Conservation (phyloP, 2,797 vertebrate species). For the Macropodus opercularis region DNA sequence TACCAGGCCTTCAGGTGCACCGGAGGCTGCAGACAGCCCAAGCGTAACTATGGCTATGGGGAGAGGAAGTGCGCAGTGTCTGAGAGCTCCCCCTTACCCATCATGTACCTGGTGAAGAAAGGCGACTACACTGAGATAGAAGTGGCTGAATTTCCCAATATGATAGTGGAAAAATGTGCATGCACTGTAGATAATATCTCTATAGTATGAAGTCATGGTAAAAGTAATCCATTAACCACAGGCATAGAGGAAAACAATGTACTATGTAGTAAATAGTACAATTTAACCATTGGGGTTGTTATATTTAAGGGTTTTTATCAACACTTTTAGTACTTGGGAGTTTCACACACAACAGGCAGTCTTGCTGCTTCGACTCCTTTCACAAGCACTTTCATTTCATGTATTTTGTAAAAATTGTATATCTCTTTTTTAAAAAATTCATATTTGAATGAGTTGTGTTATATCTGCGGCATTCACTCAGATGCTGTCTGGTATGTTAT, state of each 20-base stretch:
- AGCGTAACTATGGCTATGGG: slow-evolving; percentile 78
- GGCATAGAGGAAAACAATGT: slow-evolving; percentile 5
- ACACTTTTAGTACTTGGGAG: slow-evolving; percentile 75
- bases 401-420: slow-evolving; percentile 73
- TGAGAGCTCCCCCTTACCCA: slow-evolving; percentile 85
- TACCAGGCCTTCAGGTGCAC: slow-evolving; percentile 86
- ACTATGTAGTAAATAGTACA: slow-evolving; percentile 1
- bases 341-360: slow-evolving; percentile 18
- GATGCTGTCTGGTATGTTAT: slow-evolving; percentile 59
- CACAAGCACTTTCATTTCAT: slow-evolving; percentile 81
- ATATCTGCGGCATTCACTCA: slow-evolving; percentile 12
- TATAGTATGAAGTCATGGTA: slow-evolving; percentile 73
- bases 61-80: slow-evolving; percentile 81
- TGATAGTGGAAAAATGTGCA: slow-evolving; percentile 88
- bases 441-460: slow-evolving; percentile 44
- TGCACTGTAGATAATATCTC: slow-evolving; percentile 84
- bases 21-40: slow-evolving; percentile 80
- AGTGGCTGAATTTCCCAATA: slow-evolving; percentile 90
- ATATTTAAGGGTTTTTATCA: slow-evolving; percentile 63
- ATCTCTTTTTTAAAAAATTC: slow-evolving; percentile 51
- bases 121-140: slow-evolving; percentile 92
- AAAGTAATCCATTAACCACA: background rate
- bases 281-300: slow-evolving; percentile 9
- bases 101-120: slow-evolving; percentile 92
- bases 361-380: slow-evolving; percentile 31